These are phyloP conservation scores for Drosophila pandora DNA, from an alignment of 1,140 invertebrate species.

Conservation along the genomic window DNA sequence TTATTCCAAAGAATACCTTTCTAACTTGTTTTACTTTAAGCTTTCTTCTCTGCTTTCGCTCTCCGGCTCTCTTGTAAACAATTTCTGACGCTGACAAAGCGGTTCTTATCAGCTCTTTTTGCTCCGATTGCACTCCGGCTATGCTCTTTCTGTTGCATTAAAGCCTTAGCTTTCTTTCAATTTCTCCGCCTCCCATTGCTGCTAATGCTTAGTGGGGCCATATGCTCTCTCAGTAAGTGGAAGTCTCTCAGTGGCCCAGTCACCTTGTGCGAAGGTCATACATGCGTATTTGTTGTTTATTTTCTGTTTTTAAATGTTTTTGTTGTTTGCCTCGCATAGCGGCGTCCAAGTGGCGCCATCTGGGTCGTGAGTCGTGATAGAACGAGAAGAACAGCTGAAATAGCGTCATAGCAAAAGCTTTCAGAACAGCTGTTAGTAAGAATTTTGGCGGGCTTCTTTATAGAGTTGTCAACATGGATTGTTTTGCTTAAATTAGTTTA, in stretches of 20 bases:
- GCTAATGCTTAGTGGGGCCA: background rate
- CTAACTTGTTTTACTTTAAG: constrained; percentile 3
- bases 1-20: background rate
- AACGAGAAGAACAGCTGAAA: constrained; percentile 16
- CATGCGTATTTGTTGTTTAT: constrained; percentile 77
- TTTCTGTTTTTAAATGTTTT: constrained; percentile 53
- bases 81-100: constrained; percentile 5
- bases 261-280: constrained; percentile 87
- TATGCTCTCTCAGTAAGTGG: background rate
- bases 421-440: constrained; percentile 1
- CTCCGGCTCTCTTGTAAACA: constrained; percentile 23
- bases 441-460: constrained; percentile 2
- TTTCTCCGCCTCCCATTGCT: constrained; percentile 5
- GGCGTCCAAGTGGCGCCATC: constrained; percentile 26
- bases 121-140: constrained; percentile 28
- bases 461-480: constrained; percentile 7
- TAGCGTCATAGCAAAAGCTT: background rate
- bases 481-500: background rate
- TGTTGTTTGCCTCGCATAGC: constrained; percentile 29
- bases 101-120: constrained; percentile 26
- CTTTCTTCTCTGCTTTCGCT: background rate
- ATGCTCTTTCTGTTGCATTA: constrained; percentile 23
- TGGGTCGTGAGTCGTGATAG: background rate
- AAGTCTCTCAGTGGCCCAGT: constrained; percentile 82
- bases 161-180: background rate